Evolutionary conservation across 2,888 invertebrate genomes (phyloP).

Genomic region (Labia minor): DNA sequence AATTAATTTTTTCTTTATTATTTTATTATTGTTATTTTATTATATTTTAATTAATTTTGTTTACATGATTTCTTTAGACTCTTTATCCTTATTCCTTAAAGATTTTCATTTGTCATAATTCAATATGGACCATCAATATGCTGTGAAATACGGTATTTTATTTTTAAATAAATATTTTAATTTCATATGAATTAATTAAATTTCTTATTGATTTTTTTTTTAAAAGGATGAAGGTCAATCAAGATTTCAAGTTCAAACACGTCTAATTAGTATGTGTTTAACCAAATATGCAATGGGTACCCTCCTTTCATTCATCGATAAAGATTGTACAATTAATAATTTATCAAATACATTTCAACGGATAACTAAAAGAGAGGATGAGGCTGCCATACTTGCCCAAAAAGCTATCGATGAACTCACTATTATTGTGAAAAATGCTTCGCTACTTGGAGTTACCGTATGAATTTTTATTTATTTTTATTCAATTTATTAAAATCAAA

Average conservation of each 20-base stretch:
- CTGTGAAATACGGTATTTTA: too few relatives aligned
- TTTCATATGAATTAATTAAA: too few relatives aligned
- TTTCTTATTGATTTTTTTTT: too few relatives aligned
- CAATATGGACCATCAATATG: too few relatives aligned
- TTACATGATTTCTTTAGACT: too few relatives aligned
- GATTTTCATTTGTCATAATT: too few relatives aligned
- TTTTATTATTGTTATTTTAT: too few relatives aligned
- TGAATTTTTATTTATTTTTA: slow-evolving; percentile 28
- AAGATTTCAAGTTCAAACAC: slow-evolving; percentile 60
- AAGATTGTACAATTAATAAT: slow-evolving; percentile 51
- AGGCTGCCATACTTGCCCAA: slow-evolving; percentile 53
- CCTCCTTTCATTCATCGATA: slow-evolving; percentile 54
- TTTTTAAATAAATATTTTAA: too few relatives aligned
- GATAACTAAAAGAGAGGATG: slow-evolving; percentile 54
- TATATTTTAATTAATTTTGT: too few relatives aligned
- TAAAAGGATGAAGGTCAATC: slow-evolving; percentile 49
- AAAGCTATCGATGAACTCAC: slow-evolving; percentile 66
- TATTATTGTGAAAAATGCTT: slow-evolving; percentile 55
- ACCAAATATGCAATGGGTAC: slow-evolving; percentile 53
- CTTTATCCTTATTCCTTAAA: too few relatives aligned
- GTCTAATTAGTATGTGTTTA: slow-evolving; percentile 54
- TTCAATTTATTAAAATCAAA: too few relatives aligned
- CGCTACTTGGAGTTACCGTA: slow-evolving; percentile 64
- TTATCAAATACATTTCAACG: slow-evolving; percentile 49
- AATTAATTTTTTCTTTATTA: too few relatives aligned